Conservation (phyloP, 2,797 vertebrate species). For the Rhadinocentrus ornatus region DNA sequence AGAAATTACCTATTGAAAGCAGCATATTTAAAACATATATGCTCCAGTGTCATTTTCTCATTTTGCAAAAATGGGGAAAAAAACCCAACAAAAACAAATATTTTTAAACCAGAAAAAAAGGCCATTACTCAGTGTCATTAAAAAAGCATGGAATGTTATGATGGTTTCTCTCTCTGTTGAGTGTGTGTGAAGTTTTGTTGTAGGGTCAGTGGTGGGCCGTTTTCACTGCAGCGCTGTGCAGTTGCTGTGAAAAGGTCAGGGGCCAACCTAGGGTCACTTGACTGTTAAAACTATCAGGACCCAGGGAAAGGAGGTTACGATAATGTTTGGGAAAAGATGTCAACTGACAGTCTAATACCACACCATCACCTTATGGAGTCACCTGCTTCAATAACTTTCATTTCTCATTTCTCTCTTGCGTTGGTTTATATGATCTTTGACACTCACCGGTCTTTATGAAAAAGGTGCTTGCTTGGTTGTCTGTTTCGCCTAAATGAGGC, state of each 20-base stretch:
- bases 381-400: not conserved
- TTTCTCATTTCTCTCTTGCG: not conserved
- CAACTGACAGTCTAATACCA: constrained; percentile 47
- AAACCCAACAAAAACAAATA: not conserved
- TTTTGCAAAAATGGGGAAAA: not conserved
- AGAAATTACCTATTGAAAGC: not conserved
- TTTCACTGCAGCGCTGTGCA: constrained; percentile 49
- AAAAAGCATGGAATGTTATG: constrained; percentile 58
- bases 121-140: not conserved
- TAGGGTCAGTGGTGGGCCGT: constrained; percentile 46
- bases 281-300: constrained; percentile 82
- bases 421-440: not conserved
- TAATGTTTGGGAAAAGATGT: constrained; percentile 81
- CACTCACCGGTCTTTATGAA: not conserved
- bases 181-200: constrained; percentile 60
- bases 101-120: not conserved
- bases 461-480: constrained; percentile 11
- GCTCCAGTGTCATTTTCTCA: not conserved
- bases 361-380: not conserved
- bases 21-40: not conserved
- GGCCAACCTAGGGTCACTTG: constrained; percentile 90
- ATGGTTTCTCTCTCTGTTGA: constrained; percentile 52
- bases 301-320: constrained; percentile 81
- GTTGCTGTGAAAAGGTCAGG: constrained; percentile 84
- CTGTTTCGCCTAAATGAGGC: constrained; percentile 22